A percentile compares a stretch with the other conserved stretches of the same genome.
phyloP scores from a whole-genome alignment of 1,140 invertebrate genomes.

The Drosophila tristis region DNA sequence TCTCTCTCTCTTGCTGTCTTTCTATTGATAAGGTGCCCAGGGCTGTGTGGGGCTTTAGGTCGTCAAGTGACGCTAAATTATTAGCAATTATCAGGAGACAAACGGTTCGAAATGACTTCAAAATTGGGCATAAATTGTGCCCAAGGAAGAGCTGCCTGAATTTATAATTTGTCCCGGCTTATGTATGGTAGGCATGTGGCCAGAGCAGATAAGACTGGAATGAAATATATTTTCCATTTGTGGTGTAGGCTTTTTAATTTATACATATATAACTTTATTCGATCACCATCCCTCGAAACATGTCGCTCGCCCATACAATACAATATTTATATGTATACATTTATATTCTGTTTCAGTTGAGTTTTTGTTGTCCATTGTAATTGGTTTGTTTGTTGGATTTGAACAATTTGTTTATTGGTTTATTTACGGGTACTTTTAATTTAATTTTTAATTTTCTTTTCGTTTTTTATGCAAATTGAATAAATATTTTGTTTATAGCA shows the following conservation, averaged over 20 bases:
- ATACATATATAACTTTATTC: slow-evolving; percentile 66
- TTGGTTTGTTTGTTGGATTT: slow-evolving; percentile 27
- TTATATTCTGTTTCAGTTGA: slow-evolving; percentile 2
- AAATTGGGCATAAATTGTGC: slow-evolving; percentile 70
- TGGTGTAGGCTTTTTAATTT: slow-evolving; percentile 7
- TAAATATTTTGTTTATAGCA: slow-evolving; percentile 75
- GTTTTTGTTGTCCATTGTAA: slow-evolving; percentile 29
- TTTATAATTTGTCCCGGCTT: slow-evolving; percentile 46
- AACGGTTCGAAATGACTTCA: slow-evolving; percentile 70
- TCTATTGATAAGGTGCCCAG: slow-evolving; percentile 61
- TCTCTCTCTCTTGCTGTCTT: slow-evolving; percentile 10
- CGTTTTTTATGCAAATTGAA: slow-evolving; percentile 65
- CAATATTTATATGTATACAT: background rate
- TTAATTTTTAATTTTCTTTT: slow-evolving; percentile 51
- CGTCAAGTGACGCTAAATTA: slow-evolving; percentile 79
- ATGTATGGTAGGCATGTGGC: slow-evolving; percentile 26
- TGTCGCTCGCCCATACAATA: background rate
- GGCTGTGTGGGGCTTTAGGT: slow-evolving; percentile 52
- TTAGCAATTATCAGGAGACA: slow-evolving; percentile 76
- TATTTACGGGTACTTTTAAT: too few relatives aligned
- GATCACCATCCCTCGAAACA: slow-evolving; percentile 23
- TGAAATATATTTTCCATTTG: slow-evolving; percentile 10
- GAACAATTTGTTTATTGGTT: slow-evolving; percentile 8
- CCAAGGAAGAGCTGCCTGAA: slow-evolving; percentile 41
- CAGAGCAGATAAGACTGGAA: slow-evolving; percentile 22